phyloP scores from a whole-genome alignment of 2,797 vertebrate genomes.

The Clamator glandarius region DNA sequence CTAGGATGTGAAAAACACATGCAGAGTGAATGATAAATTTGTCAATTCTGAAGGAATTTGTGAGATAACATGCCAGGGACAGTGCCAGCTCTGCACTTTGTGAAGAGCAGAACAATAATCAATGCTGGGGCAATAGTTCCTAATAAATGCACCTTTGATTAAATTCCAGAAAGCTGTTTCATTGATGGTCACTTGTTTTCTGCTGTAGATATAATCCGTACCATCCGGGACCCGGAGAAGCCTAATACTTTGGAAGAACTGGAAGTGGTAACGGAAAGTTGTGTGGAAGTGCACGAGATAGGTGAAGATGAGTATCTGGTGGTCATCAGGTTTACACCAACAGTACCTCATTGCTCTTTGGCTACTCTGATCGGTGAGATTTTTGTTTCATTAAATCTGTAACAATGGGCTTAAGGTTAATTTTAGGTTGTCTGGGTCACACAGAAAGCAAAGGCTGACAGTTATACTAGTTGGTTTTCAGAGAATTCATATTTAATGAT shows the following conservation, averaged over 20 bases:
- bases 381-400: accelerated
- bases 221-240: conserved; percentile 96
- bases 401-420: accelerated
- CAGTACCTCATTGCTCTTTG: conserved; percentile 96
- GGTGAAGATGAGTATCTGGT: conserved; percentile 91
- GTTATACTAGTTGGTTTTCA: accelerated
- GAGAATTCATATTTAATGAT: neutral
- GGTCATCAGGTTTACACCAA: conserved; percentile 93
- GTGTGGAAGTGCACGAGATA: conserved; percentile 90
- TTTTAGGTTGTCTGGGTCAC: neutral
- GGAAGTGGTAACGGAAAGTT: conserved; percentile 92
- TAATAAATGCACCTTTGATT: accelerated
- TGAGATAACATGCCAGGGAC: neutral
- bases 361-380: conserved; percentile 94
- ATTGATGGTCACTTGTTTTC: neutral
- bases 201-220: conserved; percentile 91
- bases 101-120: no score
- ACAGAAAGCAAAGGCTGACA: neutral
- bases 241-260: conserved; percentile 95
- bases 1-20: neutral
- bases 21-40: neutral
- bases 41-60: neutral
- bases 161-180: neutral
- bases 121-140: neutral
- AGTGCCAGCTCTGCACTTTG: neutral